phyloP scores from a whole-genome alignment of 2,797 vertebrate species.

The Halcyon badia region DNA sequence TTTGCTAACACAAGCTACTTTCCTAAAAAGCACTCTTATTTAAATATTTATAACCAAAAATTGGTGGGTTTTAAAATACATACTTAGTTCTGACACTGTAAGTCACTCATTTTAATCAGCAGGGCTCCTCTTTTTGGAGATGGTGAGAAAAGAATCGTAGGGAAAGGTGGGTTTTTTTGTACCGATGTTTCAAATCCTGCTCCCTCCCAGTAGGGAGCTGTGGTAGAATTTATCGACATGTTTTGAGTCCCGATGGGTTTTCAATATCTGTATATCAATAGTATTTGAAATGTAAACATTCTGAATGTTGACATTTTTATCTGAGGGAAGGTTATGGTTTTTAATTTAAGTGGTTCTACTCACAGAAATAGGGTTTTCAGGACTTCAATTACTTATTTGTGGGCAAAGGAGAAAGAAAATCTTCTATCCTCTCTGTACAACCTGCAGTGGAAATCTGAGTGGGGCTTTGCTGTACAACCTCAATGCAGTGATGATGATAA shows the following conservation, averaged over 20 bases:
- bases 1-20: constrained; percentile 22
- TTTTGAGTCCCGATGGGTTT: not conserved
- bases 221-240: not conserved
- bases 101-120: not conserved
- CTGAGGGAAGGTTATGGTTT: not conserved
- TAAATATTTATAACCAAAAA: constrained; percentile 33
- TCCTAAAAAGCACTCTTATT: not conserved
- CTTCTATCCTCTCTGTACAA: not conserved
- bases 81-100: not conserved
- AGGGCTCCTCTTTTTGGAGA: not conserved
- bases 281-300: not conserved
- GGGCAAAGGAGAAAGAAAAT: not conserved
- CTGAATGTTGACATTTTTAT: not conserved
- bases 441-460: not conserved
- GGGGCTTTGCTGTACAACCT: not conserved
- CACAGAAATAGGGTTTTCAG: not conserved
- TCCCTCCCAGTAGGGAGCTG: not conserved
- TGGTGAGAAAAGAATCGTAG: not conserved
- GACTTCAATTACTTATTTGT: not conserved
- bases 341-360: not conserved
- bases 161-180: not conserved
- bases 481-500: not conserved
- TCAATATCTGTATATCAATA: not conserved
- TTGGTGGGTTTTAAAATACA: not conserved
- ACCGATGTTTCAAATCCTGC: not conserved